Evolutionary conservation across 2,113 vertebrate species (phyloP).

Genomic region (Halichoeres trimaculatus): DNA sequence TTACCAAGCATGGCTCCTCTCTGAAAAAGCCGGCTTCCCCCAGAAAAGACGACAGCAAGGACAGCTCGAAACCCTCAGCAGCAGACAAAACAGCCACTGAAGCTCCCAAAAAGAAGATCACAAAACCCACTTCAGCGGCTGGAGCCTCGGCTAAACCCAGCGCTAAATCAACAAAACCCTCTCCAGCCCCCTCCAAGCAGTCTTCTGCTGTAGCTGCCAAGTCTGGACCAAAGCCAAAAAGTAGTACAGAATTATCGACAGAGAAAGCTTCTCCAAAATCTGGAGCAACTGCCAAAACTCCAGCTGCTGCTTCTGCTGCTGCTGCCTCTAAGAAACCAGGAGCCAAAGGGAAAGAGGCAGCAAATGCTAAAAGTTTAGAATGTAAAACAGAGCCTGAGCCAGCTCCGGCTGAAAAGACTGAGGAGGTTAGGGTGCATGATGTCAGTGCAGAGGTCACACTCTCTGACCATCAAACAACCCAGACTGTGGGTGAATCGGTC

Average conservation of each 20-base stretch:
- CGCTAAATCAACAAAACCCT: constrained; percentile 79
- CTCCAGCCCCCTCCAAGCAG: constrained; percentile 70
- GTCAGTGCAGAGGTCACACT: not conserved
- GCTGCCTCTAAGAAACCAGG: constrained; percentile 62
- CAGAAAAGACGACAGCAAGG: constrained; percentile 87
- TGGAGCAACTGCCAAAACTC: constrained; percentile 58
- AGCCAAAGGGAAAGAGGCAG: constrained; percentile 56
- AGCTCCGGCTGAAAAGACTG: constrained; percentile 3
- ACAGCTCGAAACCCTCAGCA: constrained; percentile 71
- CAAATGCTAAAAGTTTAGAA: constrained; percentile 36
- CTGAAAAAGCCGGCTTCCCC: constrained; percentile 86
- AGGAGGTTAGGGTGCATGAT: constrained; percentile 4
- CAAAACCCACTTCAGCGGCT: constrained; percentile 74
- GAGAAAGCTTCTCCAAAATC: constrained; percentile 66
- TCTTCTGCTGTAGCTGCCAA: constrained; percentile 58
- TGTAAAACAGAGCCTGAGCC: constrained; percentile 47
- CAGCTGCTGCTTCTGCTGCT: constrained; percentile 26
- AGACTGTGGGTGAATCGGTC: constrained; percentile 26
- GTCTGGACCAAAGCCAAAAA: constrained; percentile 73
- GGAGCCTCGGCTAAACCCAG: constrained; percentile 77
- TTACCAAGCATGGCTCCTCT: constrained; percentile 79
- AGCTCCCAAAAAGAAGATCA: constrained; percentile 86
- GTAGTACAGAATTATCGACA: constrained; percentile 48
- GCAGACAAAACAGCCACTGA: constrained; percentile 64
- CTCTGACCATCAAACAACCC: constrained; percentile 16